Percentiles rank a stretch among this genome's conserved stretches.
Conservation (phyloP, 2,888 invertebrate genomes). For the Thumatha senex region DNA sequence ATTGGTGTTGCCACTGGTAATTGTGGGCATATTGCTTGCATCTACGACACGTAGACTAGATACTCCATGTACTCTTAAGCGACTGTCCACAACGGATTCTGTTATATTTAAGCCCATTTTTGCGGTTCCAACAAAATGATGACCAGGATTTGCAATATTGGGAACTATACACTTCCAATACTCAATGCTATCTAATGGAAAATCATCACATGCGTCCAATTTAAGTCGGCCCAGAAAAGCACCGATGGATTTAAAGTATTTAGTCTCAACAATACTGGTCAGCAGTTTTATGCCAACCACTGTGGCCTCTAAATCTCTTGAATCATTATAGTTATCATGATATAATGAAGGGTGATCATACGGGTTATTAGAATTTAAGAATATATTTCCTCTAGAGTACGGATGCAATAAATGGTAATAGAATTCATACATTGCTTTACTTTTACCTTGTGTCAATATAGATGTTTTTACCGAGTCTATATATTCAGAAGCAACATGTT, state of each 20-base stretch:
- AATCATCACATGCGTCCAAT: neutral
- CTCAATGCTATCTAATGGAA: neutral
- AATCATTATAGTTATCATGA: conserved; percentile 17
- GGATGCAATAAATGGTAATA: conserved; percentile 8
- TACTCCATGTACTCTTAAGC: conserved; percentile 85
- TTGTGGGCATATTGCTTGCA: conserved; percentile 89
- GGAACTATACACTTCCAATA: neutral
- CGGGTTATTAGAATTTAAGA: conserved; percentile 21
- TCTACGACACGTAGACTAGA: conserved; percentile 86
- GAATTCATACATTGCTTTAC: conserved; percentile 13
- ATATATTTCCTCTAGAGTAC: conserved; percentile 22
- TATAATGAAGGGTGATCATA: conserved; percentile 51
- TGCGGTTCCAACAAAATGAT: neutral
- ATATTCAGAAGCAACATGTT: conserved; percentile 10
- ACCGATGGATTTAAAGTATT: neutral
- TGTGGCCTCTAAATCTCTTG: conserved; percentile 16
- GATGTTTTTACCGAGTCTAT: conserved; percentile 19
- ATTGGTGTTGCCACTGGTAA: conserved; percentile 89
- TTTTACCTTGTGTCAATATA: conserved; percentile 14
- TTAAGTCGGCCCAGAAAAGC: neutral
- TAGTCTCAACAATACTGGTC: neutral
- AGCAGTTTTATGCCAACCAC: neutral
- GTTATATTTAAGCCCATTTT: conserved; percentile 76
- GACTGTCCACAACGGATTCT: conserved; percentile 65
- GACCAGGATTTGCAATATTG: neutral